Base-by-base conservation (phyloP, 2,797 vertebrate genomes). In the Scolopax rusticola region DNA sequence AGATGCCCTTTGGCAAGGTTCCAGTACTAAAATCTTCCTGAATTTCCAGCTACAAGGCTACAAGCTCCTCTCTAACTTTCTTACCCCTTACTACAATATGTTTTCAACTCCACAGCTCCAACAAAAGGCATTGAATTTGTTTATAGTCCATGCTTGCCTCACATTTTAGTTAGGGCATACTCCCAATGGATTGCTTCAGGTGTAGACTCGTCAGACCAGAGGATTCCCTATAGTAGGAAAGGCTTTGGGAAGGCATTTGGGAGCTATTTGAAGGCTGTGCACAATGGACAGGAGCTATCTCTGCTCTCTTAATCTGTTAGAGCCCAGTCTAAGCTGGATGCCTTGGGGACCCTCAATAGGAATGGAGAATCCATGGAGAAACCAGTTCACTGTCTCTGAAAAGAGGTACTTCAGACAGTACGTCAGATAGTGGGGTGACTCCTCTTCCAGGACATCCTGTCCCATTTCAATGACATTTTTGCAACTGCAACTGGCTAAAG, bases 41-140 rank as follows among this genome's bases (percentile, higher is more conserved):
- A 90, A 65, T 54, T 17, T 47, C 40, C 67, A 68, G 12, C 30
- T 84, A 23, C 15, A 54, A 83, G 30, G 19, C 15, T 87, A 83
- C 85, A 87, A 87, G 6, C 5, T 27, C 12, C 7, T 64, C 41
- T 79, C 30, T 54, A 11, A 12, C 30, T 83, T 77, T 64, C 33
- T 71, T 64, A 33, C 8, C 27, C 19, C 13, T 90, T 78, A 10
- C 38, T 86, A 41, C 18, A 87, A 16, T 2, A 38, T 0, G 0
- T 61, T 87, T 77, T 48, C 16, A 15, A 45, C 57, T n/a, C 36
- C 45, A 57, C 27, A 57, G 8, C 18, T 86, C 50, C 30, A 57
- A 57, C 5, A 77, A 56, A 69, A 79, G 11, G 9, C 50, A 4
- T 1, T 83, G n/a, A 56, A 19, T 20, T 8, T 67, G 14, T 43